These are phyloP conservation scores for Blastomussa wellsi DNA, from an alignment of 92 coral and sea anemone genomes.

Conservation along the genomic window DNA sequence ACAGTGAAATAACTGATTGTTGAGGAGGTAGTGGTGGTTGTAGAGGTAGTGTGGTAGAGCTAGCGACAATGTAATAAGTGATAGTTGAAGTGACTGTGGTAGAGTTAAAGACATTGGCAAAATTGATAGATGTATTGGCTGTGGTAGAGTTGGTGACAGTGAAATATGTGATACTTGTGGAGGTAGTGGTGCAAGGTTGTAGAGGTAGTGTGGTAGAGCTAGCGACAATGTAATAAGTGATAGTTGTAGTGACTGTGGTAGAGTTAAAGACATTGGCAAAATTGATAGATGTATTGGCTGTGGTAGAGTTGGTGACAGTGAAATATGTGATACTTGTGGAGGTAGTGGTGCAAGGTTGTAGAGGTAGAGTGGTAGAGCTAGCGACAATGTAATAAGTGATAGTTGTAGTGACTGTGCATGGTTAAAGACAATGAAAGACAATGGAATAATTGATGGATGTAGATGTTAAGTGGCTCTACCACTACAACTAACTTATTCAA, in stretches of 20 bases:
- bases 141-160: neutral
- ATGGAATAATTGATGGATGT: no score
- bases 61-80: neutral
- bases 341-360: no score
- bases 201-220: neutral
- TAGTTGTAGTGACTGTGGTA: no score
- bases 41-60: neutral
- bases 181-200: neutral
- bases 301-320: neutral
- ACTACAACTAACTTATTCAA: neutral
- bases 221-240: no score
- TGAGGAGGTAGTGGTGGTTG: neutral
- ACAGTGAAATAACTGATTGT: neutral
- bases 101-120: neutral
- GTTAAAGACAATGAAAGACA: no score
- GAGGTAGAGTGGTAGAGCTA: neutral
- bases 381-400: neutral
- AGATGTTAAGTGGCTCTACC: no score
- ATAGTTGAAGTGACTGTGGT: neutral
- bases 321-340: neutral
- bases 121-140: neutral
- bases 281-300: no score
- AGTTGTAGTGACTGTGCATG: no score
- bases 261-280: no score
- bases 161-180: neutral